Percentiles rank a stretch among this genome's conserved stretches.
Evolutionary conservation across 1,140 invertebrate genomes (phyloP).

Genomic region (Caenorhabditis remanei): DNA sequence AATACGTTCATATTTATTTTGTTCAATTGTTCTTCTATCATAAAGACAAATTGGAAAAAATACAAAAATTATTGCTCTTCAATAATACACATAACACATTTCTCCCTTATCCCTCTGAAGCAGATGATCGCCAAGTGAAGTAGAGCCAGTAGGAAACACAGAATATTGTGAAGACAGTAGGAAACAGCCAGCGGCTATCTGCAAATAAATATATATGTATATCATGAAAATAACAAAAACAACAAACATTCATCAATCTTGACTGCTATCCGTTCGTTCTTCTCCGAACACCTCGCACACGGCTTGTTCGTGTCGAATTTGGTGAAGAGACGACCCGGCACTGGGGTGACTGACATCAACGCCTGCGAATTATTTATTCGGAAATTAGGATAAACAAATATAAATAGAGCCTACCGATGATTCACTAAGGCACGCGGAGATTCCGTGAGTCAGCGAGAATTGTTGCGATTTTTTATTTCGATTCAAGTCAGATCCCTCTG

Average conservation of each 20-base stretch:
- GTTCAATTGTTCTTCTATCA: conserved; percentile 32
- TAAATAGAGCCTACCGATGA: background rate
- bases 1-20: conserved; percentile 3
- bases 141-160: conserved; percentile 65
- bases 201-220: conserved; percentile 1
- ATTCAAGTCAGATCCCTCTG: conserved; percentile 11
- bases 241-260: conserved; percentile 64
- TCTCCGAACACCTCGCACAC: conserved; percentile 59
- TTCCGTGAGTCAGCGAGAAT: conserved; percentile 57
- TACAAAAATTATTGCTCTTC: conserved; percentile 10
- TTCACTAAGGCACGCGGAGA: conserved; percentile 53
- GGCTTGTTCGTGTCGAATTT: conserved; percentile 68
- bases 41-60: conserved; percentile 10
- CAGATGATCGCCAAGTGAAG: conserved; percentile 62
- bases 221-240: background rate
- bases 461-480: conserved; percentile 49
- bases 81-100: conserved; percentile 50
- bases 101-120: conserved; percentile 26
- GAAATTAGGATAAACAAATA: background rate
- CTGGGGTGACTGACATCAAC: conserved; percentile 65
- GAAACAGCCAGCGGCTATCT: conserved; percentile 67
- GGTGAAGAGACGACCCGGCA: conserved; percentile 64
- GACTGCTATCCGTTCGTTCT: conserved; percentile 64
- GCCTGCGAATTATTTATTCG: conserved; percentile 56
- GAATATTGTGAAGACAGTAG: conserved; percentile 62